phyloP scores from a whole-genome alignment of 1,140 invertebrate species.

The Maniola jurtina region DNA sequence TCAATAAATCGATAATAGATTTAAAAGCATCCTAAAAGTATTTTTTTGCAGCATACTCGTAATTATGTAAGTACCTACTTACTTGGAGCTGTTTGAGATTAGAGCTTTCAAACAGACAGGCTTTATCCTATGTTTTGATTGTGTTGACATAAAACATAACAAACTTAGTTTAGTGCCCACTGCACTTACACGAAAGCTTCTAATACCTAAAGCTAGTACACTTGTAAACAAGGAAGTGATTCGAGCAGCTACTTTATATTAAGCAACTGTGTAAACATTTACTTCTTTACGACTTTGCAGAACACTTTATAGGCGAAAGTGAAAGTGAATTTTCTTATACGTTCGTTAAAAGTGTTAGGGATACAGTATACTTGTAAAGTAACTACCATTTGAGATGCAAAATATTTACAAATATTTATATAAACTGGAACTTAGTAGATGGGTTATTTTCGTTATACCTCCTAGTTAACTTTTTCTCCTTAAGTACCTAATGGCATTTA shows the following conservation, averaged over 20 bases:
- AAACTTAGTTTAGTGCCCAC: not conserved
- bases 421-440: not conserved
- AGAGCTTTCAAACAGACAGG: too few relatives aligned
- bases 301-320: constrained; percentile 5
- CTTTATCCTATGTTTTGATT: too few relatives aligned
- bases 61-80: too few relatives aligned
- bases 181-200: not conserved
- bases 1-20: too few relatives aligned
- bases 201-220: not conserved
- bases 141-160: too few relatives aligned
- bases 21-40: too few relatives aligned
- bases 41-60: too few relatives aligned
- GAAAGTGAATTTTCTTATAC: constrained; percentile 9
- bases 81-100: too few relatives aligned
- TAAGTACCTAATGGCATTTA: too few relatives aligned
- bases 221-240: constrained; percentile 5
- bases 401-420: constrained; percentile 7
- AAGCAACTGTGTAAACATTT: not conserved
- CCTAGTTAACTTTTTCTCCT: too few relatives aligned
- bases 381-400: not conserved
- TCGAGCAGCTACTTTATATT: constrained; percentile 4
- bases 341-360: constrained; percentile 3
- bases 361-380: constrained; percentile 1
- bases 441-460: too few relatives aligned
- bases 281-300: constrained; percentile 6